These are phyloP conservation scores for Hemiprocne comata DNA, from an alignment of 2,113 vertebrate species.

Conservation along the genomic window DNA sequence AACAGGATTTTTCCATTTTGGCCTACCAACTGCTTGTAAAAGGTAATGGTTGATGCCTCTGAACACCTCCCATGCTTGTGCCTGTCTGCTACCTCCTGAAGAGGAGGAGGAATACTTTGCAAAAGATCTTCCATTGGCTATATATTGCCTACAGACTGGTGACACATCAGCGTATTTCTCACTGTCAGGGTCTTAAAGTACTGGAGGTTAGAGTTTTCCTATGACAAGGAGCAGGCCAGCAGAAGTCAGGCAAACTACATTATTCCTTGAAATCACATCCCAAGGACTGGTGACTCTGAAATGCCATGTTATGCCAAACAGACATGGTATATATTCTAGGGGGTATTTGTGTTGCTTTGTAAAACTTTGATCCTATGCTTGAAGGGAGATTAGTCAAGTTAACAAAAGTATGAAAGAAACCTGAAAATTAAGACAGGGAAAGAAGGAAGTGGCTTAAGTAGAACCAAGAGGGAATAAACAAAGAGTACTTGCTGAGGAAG, in stretches of 20 bases:
- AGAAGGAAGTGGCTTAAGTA: background rate
- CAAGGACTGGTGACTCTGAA: accelerated
- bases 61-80: background rate
- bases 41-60: background rate
- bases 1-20: background rate
- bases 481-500: background rate
- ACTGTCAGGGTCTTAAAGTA: background rate
- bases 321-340: background rate
- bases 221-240: background rate
- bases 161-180: background rate
- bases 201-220: background rate
- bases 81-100: background rate
- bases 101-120: background rate
- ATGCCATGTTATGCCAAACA: background rate
- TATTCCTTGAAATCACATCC: background rate
- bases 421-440: background rate
- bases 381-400: background rate
- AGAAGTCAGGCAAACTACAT: background rate
- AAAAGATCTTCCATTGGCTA: background rate
- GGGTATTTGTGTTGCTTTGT: background rate
- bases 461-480: background rate
- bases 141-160: background rate
- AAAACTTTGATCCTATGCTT: background rate
- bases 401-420: background rate
- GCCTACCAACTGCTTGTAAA: background rate